Conservation (phyloP, 2,888 invertebrate genomes). For the Drosophila histrio region DNA sequence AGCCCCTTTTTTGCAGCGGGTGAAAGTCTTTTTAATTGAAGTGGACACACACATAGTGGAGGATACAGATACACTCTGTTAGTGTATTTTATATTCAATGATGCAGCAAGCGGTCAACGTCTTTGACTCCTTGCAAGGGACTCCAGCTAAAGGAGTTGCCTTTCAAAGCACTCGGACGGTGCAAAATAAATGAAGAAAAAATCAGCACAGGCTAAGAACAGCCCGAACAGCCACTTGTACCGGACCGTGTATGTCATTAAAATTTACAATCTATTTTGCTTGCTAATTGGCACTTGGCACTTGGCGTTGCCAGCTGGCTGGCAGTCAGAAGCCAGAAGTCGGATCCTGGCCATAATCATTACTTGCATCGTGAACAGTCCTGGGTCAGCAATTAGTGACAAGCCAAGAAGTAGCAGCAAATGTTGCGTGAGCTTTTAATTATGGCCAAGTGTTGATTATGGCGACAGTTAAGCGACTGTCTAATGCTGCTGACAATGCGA, state of each 20-base stretch:
- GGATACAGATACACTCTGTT: conserved; percentile 40
- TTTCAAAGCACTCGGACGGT: conserved; percentile 24
- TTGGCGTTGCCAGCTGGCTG: conserved; percentile 58
- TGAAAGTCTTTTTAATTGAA: conserved; percentile 83
- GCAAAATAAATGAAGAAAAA: conserved; percentile 11
- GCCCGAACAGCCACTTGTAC: conserved; percentile 36
- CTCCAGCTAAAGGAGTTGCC: conserved; percentile 43
- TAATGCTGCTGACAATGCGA: conserved; percentile 33
- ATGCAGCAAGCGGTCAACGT: conserved; percentile 76
- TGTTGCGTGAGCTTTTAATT: conserved; percentile 64
- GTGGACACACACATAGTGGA: conserved; percentile 64
- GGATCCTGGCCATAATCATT: conserved; percentile 68
- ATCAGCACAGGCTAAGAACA: conserved; percentile 28
- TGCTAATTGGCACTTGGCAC: conserved; percentile 80
- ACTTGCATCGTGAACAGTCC: conserved; percentile 57
- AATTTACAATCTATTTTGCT: conserved; percentile 78
- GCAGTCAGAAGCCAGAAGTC: conserved; percentile 11
- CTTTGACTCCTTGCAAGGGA: conserved; percentile 70
- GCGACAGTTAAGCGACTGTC: conserved; percentile 50
- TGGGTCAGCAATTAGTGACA: conserved; percentile 65
- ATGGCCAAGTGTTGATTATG: conserved; percentile 62
- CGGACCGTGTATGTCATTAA: conserved; percentile 71
- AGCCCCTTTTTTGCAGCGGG: conserved; percentile 57
- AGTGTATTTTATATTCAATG: conserved; percentile 73
- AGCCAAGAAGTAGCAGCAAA: conserved; percentile 57